Base-by-base conservation (phyloP, 2,888 invertebrate genomes). In the Deilephila elpenor region DNA sequence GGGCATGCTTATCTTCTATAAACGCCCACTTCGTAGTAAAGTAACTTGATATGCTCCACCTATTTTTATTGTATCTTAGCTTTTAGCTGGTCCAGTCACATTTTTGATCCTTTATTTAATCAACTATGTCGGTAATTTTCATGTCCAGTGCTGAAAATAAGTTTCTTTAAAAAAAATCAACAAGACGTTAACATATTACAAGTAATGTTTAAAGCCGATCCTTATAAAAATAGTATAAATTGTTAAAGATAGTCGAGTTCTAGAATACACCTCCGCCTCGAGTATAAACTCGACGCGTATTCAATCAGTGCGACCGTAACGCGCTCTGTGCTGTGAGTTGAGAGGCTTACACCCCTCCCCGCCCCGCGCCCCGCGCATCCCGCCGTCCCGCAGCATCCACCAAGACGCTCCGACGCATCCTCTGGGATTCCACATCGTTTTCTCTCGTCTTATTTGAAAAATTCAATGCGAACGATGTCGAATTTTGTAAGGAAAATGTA, bases 331-430 rank as follows among this genome's bases (percentile, higher is more conserved):
- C 64, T 62, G 77, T 77, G 79, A 79, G 78, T 82, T 86, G 87
- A 89, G 88, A 86, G 86, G 91, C 90, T 92, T 91, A 90, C 80
- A 81, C 83, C 81, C 60, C 29, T 17, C n/a, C 20, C 59, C 14
- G 8, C 25, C 17, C 14, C 44, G 34, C 19, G 20, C 37, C 64
- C 34, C 37, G 37, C 37, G n/a, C 64, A n/a, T 3, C 37, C 44
- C 25, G 11, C 17, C 44, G 51, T 82, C 79, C 82, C 78, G 78
- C 83, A 85, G 84, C 85, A 87, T 86, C 85, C 80, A 78, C 85
- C 80, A 78, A 77, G 76, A 78, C 84, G 86, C 87, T 88, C 84
- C 86, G 78, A 79, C 86, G 85, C 88, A 88, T 91, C 92, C 92
- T 86, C 76, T 64, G 91, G 93, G 91, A 91, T 87, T 92, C 87